These are phyloP conservation scores for Ailuropoda melanoleuca DNA, from an alignment of 2,113 vertebrate species.

Conservation along the genomic window DNA sequence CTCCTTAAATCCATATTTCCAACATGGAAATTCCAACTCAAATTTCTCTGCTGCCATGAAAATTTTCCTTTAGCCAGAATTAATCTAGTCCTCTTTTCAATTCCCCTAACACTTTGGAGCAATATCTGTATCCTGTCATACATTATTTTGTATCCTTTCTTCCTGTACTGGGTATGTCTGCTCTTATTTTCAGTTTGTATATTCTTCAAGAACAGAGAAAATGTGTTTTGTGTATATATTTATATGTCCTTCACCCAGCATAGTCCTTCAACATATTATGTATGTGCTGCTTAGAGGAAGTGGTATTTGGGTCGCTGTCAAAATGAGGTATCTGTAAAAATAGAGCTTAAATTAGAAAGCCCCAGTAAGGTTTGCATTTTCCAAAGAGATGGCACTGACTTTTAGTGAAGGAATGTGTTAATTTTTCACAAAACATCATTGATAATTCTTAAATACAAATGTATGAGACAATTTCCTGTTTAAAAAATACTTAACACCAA, in stretches of 20 bases:
- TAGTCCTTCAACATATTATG: not conserved
- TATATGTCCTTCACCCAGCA: not conserved
- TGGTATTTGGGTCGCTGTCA: not conserved
- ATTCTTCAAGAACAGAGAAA: not conserved
- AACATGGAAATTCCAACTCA: not conserved
- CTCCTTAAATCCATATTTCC: not conserved
- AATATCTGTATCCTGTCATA: not conserved
- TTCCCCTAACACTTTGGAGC: not conserved
- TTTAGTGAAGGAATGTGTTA: not conserved
- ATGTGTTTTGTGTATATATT: not conserved
- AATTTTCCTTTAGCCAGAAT: not conserved
- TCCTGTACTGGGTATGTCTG: not conserved
- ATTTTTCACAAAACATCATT: not conserved
- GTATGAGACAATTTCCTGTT: not conserved
- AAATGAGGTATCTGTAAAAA: not conserved
- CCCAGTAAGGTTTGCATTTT: not conserved
- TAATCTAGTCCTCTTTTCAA: not conserved
- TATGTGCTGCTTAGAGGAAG: not conserved
- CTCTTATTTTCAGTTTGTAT: not conserved
- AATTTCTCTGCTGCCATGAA: not conserved
- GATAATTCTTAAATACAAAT: not conserved
- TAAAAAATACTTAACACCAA: not conserved
- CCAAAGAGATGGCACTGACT: not conserved
- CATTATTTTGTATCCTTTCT: not conserved
- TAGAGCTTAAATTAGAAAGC: not conserved